phyloP scores from a whole-genome alignment of 2,113 vertebrate species.

The Polypterus senegalus region DNA sequence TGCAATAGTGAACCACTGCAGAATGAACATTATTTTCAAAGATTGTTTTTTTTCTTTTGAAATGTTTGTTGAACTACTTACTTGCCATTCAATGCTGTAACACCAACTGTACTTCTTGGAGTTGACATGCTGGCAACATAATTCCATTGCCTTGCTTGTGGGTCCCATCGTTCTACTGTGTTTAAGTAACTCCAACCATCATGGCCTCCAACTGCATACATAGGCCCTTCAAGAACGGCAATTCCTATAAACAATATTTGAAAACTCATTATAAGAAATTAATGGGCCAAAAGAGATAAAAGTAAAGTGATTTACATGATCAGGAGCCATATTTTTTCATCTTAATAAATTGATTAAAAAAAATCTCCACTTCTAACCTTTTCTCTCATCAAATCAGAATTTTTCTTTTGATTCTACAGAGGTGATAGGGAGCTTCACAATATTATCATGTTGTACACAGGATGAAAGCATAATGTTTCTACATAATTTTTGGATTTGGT shows the following conservation, averaged over 20 bases:
- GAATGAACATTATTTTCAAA: no score
- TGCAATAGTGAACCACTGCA: no score
- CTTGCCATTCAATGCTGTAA: conserved; percentile 89
- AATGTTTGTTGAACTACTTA: conserved; percentile 35
- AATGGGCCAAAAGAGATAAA: no score
- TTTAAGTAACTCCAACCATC: conserved; percentile 97
- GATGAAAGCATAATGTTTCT: no score
- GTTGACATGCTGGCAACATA: conserved; percentile 96
- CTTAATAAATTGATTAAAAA: no score
- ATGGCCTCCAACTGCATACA: conserved; percentile 94
- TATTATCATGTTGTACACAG: no score
- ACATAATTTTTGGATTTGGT: no score
- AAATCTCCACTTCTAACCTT: no score
- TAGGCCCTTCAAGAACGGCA: conserved; percentile 91
- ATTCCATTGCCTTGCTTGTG: conserved; percentile 91
- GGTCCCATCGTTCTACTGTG: conserved; percentile 94
- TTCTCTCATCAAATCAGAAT: no score
- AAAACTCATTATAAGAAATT: neutral
- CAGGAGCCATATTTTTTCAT: no score
- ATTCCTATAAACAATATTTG: conserved; percentile 51
- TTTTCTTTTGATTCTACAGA: no score
- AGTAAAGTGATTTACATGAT: neutral
- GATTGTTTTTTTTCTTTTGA: neutral
- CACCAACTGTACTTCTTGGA: conserved; percentile 84
- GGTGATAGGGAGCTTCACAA: no score